phyloP scores from a whole-genome alignment of 2,113 vertebrate genomes.

The Leucosticte australis region DNA sequence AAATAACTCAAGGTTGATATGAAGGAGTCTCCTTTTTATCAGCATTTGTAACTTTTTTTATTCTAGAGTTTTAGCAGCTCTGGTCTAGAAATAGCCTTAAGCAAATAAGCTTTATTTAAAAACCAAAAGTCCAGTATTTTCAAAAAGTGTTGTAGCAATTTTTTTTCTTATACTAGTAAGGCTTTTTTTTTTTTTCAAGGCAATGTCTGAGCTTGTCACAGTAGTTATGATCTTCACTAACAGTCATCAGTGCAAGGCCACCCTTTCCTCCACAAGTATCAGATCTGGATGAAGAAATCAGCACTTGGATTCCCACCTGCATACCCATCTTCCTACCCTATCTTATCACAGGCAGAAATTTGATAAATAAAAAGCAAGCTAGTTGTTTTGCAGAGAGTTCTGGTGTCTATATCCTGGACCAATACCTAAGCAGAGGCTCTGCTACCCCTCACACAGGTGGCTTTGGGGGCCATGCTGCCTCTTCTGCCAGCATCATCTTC shows the following conservation, averaged over 20 bases:
- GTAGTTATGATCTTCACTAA: background rate
- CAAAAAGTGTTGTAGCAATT: background rate
- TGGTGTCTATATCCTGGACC: background rate
- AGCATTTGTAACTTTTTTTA: background rate
- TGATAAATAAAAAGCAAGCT: background rate
- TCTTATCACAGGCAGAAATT: background rate
- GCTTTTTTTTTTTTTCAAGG: background rate
- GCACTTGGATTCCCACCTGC: background rate
- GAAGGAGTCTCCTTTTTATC: background rate
- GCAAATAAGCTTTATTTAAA: constrained; percentile 17
- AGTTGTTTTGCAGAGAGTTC: background rate
- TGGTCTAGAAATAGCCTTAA: constrained; percentile 10
- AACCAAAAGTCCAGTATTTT: background rate
- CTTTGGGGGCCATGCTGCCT: background rate
- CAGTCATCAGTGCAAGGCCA: background rate
- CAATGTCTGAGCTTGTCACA: background rate
- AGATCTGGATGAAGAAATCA: background rate
- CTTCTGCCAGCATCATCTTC: background rate
- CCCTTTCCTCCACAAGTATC: background rate
- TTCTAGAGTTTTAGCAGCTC: background rate
- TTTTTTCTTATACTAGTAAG: background rate
- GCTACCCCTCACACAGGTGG: background rate
- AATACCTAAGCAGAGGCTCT: background rate
- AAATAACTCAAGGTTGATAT: background rate
- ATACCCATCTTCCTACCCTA: background rate